phyloP scores from a whole-genome alignment of 2,888 invertebrate species.

The Drosophila kanekoi region DNA sequence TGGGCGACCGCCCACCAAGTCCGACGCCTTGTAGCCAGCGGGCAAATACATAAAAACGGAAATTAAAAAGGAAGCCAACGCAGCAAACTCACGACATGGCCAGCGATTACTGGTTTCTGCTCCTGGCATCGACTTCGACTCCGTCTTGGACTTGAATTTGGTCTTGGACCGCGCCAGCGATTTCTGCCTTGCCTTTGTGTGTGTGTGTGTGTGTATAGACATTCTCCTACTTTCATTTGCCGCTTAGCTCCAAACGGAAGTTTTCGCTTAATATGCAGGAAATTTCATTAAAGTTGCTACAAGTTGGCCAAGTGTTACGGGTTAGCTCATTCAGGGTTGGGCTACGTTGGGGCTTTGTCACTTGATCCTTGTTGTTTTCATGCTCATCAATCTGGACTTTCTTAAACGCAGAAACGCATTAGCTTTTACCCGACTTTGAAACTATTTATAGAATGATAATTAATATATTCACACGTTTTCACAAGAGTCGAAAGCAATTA shows the following conservation, averaged over 20 bases:
- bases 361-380: conserved; percentile 29
- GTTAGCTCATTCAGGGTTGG: neutral
- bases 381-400: conserved; percentile 36
- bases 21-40: conserved; percentile 1
- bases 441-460: no score
- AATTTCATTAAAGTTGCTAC: conserved; percentile 73
- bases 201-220: neutral
- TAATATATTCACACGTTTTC: no score
- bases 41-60: conserved; percentile 69
- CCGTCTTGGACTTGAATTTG: conserved; percentile 17
- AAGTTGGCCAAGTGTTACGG: conserved; percentile 28
- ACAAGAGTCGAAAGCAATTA: no score
- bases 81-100: conserved; percentile 51
- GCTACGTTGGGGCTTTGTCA: conserved; percentile 19
- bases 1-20: neutral
- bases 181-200: conserved; percentile 19
- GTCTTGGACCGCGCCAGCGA: conserved; percentile 10
- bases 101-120: conserved; percentile 31
- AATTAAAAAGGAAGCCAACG: conserved; percentile 76
- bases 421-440: neutral
- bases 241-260: conserved; percentile 44
- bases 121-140: conserved; percentile 3
- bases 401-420: neutral
- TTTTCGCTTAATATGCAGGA: conserved; percentile 71
- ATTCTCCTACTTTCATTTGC: conserved; percentile 4